Evolutionary conservation across 2,888 invertebrate species (phyloP), one percentile per base, ranked within the genome.

Genomic region (Amphiduros pacificus): DNA sequence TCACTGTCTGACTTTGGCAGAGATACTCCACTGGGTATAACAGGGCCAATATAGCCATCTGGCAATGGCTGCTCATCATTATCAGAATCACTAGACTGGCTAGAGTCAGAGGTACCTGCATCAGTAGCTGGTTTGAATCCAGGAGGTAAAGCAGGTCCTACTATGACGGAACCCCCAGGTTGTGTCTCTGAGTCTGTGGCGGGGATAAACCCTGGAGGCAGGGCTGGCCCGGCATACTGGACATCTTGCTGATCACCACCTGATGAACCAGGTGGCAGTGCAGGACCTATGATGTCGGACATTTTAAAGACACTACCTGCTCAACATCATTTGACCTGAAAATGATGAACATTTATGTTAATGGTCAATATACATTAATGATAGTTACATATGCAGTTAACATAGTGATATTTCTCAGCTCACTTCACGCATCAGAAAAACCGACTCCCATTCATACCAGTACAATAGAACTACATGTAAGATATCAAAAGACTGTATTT

Each of bases 91-190:
- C 40, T 41, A 3, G 55, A 55, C 26, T 24, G n/a, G 36, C 40
- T 40, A 3, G 58, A 58, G 27, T 58, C 58, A 14, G 44, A 44
- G 5, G 58, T 50, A 14, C 24, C 58, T 1, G 36, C n/a, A n/a
- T 36, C 36, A 9, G 14, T 58, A n/a, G n/a, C n/a, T 2, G n/a
- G n/a, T 26, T 36, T 4, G 24, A 58, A 36, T 3, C 58, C 58
- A 1, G 49, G 51, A 9, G 58, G 58, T 9, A 58, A n/a, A 20
- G 58, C 29, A 2, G 58, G 51, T 22, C 58, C 58, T 1, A 50
- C 32, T 4, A 24, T 20, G 24, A 49, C 49, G 22, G 31, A 17
- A 1, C 56, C 6, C n/a, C 5, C 6, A 9, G 14, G 31, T 11
- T 29, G 27, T 40, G 11, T 32, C 6, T 44, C 44, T 44, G 44